A percentile compares a stretch with the other conserved stretches of the same genome.
These are phyloP conservation scores for Vesta saturnalis DNA, from an alignment of 2,888 invertebrate genomes.

Conservation along the genomic window DNA sequence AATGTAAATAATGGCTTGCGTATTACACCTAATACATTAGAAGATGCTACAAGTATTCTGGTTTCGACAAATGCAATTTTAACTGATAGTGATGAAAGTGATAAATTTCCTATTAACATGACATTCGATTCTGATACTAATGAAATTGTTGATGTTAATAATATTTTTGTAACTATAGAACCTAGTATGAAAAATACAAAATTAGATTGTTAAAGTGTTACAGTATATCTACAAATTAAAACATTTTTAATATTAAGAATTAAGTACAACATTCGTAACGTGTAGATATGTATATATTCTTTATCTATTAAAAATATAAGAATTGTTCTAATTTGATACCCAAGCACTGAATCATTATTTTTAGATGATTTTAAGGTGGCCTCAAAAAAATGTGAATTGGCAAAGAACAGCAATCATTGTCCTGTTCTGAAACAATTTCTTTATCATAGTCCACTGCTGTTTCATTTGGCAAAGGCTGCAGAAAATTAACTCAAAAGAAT, in stretches of 20 bases:
- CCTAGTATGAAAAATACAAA: background rate
- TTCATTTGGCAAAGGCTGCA: background rate
- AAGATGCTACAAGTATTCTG: background rate
- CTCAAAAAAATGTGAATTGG: background rate
- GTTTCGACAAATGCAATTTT: background rate
- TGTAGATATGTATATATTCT: too few relatives aligned
- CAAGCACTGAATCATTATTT: background rate
- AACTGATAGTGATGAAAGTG: background rate
- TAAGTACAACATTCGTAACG: too few relatives aligned
- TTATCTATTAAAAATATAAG: background rate
- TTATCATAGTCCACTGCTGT: background rate
- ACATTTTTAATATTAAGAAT: too few relatives aligned
- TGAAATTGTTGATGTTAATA: background rate
- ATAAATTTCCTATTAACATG: background rate
- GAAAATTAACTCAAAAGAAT: background rate
- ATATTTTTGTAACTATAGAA: background rate
- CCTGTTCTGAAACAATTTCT: background rate
- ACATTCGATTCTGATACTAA: background rate
- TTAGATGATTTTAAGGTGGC: background rate
- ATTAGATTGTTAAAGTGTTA: background rate
- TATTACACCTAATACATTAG: background rate
- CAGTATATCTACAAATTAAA: background rate
- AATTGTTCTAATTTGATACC: background rate
- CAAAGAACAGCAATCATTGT: too few relatives aligned
- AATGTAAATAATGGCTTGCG: background rate